Evolutionary conservation across 2,888 invertebrate species (phyloP).

Genomic region (Acutogordius australiensis): DNA sequence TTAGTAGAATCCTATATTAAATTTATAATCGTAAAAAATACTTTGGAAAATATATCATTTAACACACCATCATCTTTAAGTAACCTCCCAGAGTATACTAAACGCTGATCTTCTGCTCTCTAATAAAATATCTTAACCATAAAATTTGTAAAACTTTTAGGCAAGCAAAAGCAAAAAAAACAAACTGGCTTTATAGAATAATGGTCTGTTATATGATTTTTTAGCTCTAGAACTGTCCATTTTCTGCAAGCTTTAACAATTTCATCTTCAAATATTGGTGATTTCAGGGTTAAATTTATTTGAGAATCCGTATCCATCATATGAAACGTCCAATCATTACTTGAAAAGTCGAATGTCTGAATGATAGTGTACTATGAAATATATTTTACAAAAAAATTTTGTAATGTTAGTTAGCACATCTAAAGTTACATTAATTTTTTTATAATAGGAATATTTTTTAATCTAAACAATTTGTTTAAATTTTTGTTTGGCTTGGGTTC

Average conservation of each 20-base stretch:
- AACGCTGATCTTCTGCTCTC: not conserved
- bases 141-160: not conserved
- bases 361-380: too few species aligned
- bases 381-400: too few species aligned
- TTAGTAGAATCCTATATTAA: not conserved
- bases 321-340: too few species aligned
- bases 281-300: not conserved
- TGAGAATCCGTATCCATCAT: not conserved
- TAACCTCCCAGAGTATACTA: not conserved
- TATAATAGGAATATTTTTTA: too few species aligned
- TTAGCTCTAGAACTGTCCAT: not conserved
- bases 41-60: not conserved
- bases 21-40: not conserved
- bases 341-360: too few species aligned
- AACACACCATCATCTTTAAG: not conserved
- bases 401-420: too few species aligned
- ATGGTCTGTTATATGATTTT: not conserved
- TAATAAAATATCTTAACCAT: not conserved
- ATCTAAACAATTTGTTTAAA: too few species aligned
- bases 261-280: not conserved
- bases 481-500: too few species aligned
- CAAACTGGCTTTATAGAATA: not conserved
- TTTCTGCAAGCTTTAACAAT: not conserved
- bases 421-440: too few species aligned
- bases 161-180: not conserved